Percentiles rank a stretch among this genome's conserved stretches.
Evolutionary conservation across 2,113 vertebrate genomes (phyloP).

Genomic region (Elephas maximus): DNA sequence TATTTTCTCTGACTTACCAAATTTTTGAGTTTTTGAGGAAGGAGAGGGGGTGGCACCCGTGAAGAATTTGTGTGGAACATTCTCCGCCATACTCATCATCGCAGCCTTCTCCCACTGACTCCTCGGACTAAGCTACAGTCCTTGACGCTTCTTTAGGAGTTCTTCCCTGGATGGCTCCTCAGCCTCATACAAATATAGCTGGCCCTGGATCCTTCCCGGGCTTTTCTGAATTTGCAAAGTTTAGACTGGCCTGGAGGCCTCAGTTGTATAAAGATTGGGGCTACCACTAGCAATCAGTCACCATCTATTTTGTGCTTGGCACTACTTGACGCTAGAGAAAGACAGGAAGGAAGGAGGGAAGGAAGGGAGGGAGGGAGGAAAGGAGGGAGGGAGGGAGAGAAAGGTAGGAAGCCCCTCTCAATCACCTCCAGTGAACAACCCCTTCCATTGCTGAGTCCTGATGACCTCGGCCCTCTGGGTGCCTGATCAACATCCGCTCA

Average conservation of each 20-base stretch:
- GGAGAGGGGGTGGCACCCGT: not conserved
- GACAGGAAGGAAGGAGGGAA: not conserved
- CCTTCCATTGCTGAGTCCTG: not conserved
- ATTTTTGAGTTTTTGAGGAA: not conserved
- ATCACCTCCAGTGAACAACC: not conserved
- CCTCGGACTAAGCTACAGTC: not conserved
- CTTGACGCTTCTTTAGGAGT: constrained; percentile 44
- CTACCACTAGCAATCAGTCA: not conserved
- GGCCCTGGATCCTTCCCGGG: not conserved
- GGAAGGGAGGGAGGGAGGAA: not conserved
- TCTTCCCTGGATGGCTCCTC: not conserved
- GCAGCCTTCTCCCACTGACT: not conserved
- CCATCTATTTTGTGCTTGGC: not conserved
- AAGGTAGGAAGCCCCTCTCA: not conserved
- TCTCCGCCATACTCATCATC: not conserved
- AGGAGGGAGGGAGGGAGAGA: not conserved
- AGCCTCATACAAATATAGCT: constrained; percentile 29
- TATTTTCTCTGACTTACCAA: not conserved
- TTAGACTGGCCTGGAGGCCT: not conserved
- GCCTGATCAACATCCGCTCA: not conserved
- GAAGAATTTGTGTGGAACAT: not conserved
- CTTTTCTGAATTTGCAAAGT: constrained; percentile 34
- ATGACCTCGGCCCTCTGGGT: not conserved
- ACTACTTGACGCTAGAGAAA: not conserved
- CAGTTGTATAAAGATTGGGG: not conserved